Percentiles rank a stretch among this genome's conserved stretches.
phyloP scores from a whole-genome alignment of 1,140 invertebrate species.

The Cotesia chilonis region DNA sequence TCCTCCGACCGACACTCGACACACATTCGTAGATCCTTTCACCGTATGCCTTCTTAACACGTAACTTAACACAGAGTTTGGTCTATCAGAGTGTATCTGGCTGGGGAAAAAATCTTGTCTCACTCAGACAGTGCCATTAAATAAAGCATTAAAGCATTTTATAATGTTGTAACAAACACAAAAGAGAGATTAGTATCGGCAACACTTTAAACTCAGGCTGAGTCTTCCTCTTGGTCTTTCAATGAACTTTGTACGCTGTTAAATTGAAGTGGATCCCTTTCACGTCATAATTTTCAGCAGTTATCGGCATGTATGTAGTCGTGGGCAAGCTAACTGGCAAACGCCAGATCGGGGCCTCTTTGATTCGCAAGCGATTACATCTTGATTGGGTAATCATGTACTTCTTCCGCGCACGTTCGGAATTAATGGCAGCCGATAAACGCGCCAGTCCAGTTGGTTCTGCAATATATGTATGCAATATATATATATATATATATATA shows the following conservation, averaged over 20 bases:
- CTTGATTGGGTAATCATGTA: slow-evolving; percentile 37
- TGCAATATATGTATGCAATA: not conserved
- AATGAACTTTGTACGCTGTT: slow-evolving; percentile 22
- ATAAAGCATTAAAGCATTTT: slow-evolving; percentile 2
- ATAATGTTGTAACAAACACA: slow-evolving; percentile 4
- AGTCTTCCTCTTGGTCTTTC: not conserved
- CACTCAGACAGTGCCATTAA: too few relatives aligned
- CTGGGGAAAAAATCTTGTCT: too few relatives aligned
- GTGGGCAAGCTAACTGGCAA: too few relatives aligned
- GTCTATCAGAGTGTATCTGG: too few relatives aligned
- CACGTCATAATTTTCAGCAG: slow-evolving; percentile 2
- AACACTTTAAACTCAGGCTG: not conserved
- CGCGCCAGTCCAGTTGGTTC: not conserved
- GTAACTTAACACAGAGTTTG: too few relatives aligned
- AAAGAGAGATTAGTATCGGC: slow-evolving; percentile 15
- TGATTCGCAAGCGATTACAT: slow-evolving; percentile 11
- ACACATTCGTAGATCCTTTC: too few relatives aligned
- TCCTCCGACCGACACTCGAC: too few relatives aligned
- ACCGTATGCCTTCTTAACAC: too few relatives aligned
- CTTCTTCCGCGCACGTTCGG: slow-evolving; percentile 29
- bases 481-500: not conserved
- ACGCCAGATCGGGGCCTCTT: slow-evolving; percentile 7
- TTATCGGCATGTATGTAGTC: slow-evolving; percentile 9
- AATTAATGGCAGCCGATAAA: slow-evolving; percentile 27
- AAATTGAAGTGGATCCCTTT: slow-evolving; percentile 11